Percentiles rank a stretch among this genome's conserved stretches.
phyloP scores from a whole-genome alignment of 2,113 vertebrate genomes.

The Gobiocypris rarus region DNA sequence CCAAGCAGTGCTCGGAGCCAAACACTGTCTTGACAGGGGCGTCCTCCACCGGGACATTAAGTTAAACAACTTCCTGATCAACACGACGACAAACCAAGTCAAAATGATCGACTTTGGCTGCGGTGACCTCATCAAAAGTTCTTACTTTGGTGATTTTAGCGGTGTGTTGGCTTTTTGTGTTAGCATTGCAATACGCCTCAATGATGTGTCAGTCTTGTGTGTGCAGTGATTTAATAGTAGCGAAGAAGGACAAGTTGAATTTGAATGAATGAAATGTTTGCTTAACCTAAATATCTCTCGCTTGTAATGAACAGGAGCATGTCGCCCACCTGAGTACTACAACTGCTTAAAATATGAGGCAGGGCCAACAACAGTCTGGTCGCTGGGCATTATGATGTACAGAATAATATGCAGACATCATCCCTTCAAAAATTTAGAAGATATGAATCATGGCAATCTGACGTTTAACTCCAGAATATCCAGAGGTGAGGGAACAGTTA shows the following conservation, averaged over 20 bases:
- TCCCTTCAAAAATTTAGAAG: background rate
- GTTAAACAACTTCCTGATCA: constrained; percentile 75
- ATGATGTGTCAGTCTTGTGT: background rate
- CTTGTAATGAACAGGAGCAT: constrained; percentile 1
- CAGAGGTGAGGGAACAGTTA: background rate
- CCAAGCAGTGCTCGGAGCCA: constrained; percentile 61
- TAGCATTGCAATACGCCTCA: background rate
- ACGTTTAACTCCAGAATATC: background rate
- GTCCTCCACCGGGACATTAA: constrained; percentile 72
- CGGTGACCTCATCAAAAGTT: constrained; percentile 51
- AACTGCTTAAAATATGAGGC: background rate
- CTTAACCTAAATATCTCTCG: background rate
- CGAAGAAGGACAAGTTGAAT: background rate
- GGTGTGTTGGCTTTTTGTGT: background rate
- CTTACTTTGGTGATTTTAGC: too few relatives aligned
- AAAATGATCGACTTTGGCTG: constrained; percentile 74
- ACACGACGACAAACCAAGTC: constrained; percentile 62
- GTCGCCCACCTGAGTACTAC: background rate
- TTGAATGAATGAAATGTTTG: background rate
- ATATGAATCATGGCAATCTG: background rate
- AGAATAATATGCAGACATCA: background rate
- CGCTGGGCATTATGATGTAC: background rate
- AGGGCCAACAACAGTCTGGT: background rate
- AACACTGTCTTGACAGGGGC: constrained; percentile 61
- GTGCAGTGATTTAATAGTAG: background rate